Evolutionary conservation across 2,888 invertebrate species (phyloP).

Genomic region (Bedellia somnulentella): DNA sequence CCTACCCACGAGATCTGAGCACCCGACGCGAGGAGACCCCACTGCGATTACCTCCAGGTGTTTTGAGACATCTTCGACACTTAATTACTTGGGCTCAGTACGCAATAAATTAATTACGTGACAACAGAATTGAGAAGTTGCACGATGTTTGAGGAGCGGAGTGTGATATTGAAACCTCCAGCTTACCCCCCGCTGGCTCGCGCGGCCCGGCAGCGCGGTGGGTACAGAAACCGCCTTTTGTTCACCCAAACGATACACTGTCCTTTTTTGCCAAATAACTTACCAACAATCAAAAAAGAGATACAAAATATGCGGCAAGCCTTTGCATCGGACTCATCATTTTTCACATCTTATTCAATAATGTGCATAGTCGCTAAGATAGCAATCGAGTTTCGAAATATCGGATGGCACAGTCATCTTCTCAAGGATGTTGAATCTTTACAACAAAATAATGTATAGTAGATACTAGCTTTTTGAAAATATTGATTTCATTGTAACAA

Average conservation of each 20-base stretch:
- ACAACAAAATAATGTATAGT: no score
- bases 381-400: conserved; percentile 57
- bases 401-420: conserved; percentile 50
- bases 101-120: conserved; percentile 55
- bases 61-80: no score
- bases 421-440: conserved; percentile 55
- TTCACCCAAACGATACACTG: conserved; percentile 36
- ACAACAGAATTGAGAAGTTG: conserved; percentile 36
- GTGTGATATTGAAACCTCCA: background rate
- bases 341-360: conserved; percentile 62
- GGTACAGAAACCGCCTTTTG: conserved; percentile 21
- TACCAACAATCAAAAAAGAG: conserved; percentile 17
- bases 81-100: no score
- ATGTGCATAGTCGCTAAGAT: conserved; percentile 52
- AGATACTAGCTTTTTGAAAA: no score
- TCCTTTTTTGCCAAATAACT: conserved; percentile 16
- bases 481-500: no score
- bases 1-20: conserved; percentile 40
- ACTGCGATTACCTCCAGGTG: conserved; percentile 19
- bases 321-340: conserved; percentile 51
- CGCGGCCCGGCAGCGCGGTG: no score
- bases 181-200: background rate
- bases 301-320: conserved; percentile 35
- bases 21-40: conserved; percentile 33
- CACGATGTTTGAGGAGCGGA: conserved; percentile 25